Evolutionary conservation across 1,140 invertebrate genomes (phyloP), one percentile per base, ranked within the genome.

Genomic region (Wiebesia pumilae): DNA sequence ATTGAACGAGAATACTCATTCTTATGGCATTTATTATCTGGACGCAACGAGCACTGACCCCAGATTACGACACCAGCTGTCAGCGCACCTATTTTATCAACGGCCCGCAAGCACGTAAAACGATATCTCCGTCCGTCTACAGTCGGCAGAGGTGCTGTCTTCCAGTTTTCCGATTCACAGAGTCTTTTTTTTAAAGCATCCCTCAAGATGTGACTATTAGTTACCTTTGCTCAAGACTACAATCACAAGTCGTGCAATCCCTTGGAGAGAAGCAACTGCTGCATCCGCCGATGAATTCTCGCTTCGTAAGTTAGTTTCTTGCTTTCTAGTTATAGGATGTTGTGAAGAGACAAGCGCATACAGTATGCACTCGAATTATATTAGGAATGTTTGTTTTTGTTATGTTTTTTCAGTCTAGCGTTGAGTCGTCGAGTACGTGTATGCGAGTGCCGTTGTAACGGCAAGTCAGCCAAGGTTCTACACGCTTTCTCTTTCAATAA

Each of bases 61-160:
- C 51, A 83, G 51, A 83, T 83, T 83, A 83, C 81, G 21, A 43
- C 40, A 24, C 58, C 83, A 85, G 83, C 67, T 85, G 77, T 85
- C 75, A 80, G 62, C 77, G 77, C 58, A 58, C 79, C 51, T 27
- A 54, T 78, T 84, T 85, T 85, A 85, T 85, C 43, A 24, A 4
- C 30, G 43, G 58, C 33, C n/a, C 54, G 33, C 51, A 35, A 7
- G 71, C 71, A 21, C 38, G 78, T 62, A 38, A 62, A 80, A 40
- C 78, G 78, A 80, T 80, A 58, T 58, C 54, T 30, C 9, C 62
- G 4, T n/a, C 24, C 62, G 62, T 81, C 80, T 38, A 40, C 62
- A 67, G 51, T 62, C 40, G 16, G 19, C 51, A 9, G n/a, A n/a
- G 4, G 43, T 47, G 54, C 79, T 43, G 67, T 67, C 40, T 67